Base-by-base conservation (phyloP, 1,140 invertebrate genomes). In the Drosophila leontia region DNA sequence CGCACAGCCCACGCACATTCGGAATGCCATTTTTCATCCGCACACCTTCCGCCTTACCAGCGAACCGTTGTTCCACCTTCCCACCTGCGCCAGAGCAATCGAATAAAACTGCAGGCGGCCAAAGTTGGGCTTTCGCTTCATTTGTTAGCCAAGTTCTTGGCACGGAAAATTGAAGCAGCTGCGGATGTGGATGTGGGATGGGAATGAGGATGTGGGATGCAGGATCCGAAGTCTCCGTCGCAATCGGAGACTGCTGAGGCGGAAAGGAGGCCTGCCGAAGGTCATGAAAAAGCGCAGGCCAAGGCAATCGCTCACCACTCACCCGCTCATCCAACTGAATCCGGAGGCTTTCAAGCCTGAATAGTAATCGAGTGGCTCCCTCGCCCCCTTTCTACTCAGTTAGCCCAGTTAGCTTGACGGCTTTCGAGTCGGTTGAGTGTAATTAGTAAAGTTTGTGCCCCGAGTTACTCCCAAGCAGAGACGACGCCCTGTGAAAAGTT, bases 61-160 rank as follows among this genome's bases (percentile, higher is more conserved):
- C 48, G 15, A 50, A 29, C 15, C 26, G 26, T 17, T 50, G 3
- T 50, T 50, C 48, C 34, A 39, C 19, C 3, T n/a, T 6, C 8
- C 41, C 53, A 75, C 62, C 53, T 74, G 74, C 59, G 61, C 69
- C 26, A 51, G 44, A 6, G 34, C 53, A 84, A 78, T 87, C 67
- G 82, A 84, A 88, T 81, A 42, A 75, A 88, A 80, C 56, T 68
- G 65, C 51, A 56, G 51, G 62, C 67, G 71, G 55, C 48, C 61
- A 80, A 78, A 88, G 84, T 87, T 87, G 39, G 80, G 79, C 77
- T 57, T 47, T 78, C 69, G 84, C 80, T 83, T 88, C 80, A 88
- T 87, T 87, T 80, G 84, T 88, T 71, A 78, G 69, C 69, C 69
- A 72, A 72, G 69, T 72, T 72, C 67, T 60, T 70, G 68, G 69